Evolutionary conservation across 2,113 vertebrate genomes (phyloP).

Genomic region (Progne subis): DNA sequence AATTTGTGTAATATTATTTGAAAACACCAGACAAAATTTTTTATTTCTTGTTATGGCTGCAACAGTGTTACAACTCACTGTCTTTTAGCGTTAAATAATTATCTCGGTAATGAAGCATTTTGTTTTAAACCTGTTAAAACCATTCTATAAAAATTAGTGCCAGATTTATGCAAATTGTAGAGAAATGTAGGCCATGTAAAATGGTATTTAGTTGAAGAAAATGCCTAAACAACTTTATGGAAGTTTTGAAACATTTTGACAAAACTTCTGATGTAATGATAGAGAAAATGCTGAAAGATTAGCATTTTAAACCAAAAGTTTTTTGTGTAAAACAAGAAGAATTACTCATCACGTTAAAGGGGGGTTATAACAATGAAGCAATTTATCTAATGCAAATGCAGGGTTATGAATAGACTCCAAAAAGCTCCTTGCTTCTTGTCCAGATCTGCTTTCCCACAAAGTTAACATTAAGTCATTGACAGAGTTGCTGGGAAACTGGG

Average conservation of each 20-base stretch:
- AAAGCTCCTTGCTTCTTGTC: neutral
- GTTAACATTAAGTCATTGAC: neutral
- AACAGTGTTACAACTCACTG: neutral
- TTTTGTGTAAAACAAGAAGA: neutral
- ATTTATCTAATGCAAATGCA: constrained; percentile 45
- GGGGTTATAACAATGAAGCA: neutral
- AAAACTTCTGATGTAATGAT: neutral
- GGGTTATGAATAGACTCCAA: constrained; percentile 25
- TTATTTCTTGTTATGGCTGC: neutral
- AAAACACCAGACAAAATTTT: neutral
- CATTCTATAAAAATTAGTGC: neutral
- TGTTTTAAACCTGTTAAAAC: neutral
- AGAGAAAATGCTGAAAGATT: neutral
- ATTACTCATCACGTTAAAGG: neutral
- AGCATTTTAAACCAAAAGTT: neutral
- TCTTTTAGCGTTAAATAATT: neutral
- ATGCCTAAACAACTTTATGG: neutral
- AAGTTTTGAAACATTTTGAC: neutral
- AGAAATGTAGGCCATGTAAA: neutral
- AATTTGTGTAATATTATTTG: neutral
- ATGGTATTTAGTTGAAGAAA: neutral
- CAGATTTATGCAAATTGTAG: neutral
- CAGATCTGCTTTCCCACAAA: constrained; percentile 28
- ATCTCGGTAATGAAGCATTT: neutral
- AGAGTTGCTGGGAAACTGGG: constrained; percentile 6